These are phyloP conservation scores for Lasioglossum calceatum DNA, from an alignment of 2,888 invertebrate genomes.

Conservation along the genomic window DNA sequence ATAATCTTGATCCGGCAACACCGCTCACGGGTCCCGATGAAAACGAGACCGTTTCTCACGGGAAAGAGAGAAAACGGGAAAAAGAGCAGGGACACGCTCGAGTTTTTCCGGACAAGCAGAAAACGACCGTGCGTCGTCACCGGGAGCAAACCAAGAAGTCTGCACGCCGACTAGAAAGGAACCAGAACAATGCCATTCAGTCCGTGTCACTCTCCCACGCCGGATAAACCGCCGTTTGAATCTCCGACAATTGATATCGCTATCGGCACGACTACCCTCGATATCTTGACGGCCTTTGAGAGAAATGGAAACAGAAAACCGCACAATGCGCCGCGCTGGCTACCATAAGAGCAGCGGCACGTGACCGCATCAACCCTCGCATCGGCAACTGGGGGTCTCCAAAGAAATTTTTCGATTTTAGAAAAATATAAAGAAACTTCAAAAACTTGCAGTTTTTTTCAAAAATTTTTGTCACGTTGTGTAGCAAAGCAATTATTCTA, in stretches of 20 bases:
- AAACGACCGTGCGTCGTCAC: background rate
- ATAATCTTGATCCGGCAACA: no score
- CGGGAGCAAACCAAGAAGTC: background rate
- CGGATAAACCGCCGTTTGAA: conserved; percentile 25
- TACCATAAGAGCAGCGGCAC: background rate
- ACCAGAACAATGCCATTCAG: conserved; percentile 2
- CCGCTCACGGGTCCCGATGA: background rate
- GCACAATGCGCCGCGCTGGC: background rate
- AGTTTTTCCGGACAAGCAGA: background rate
- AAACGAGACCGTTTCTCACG: background rate
- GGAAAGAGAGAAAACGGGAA: background rate
- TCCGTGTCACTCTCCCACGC: conserved; percentile 28
- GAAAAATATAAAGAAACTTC: no score
- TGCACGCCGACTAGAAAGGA: background rate
- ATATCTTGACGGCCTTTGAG: conserved; percentile 11
- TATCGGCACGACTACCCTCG: conserved; percentile 1
- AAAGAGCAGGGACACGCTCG: background rate
- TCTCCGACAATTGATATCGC: conserved; percentile 22
- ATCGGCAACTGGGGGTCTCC: background rate
- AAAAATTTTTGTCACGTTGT: no score
- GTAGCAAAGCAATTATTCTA: no score
- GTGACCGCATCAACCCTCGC: background rate
- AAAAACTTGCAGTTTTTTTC: no score
- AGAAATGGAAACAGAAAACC: background rate
- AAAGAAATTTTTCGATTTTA: no score